Base-by-base conservation (phyloP, 2,113 vertebrate species). In the Dasypus novemcinctus region DNA sequence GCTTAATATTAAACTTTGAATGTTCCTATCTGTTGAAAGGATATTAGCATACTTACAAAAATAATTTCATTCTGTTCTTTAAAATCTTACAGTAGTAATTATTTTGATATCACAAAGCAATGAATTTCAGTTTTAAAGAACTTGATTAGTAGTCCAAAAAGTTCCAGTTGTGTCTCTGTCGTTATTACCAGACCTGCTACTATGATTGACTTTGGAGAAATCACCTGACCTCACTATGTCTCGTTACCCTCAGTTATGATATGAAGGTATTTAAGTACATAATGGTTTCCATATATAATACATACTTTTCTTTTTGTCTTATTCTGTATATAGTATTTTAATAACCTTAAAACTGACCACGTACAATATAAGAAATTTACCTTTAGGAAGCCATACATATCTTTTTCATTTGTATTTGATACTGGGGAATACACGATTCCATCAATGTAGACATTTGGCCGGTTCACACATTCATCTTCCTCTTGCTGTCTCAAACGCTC, bases 371-470 rank as follows among this genome's bases (percentile, higher is more conserved):
- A 76, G 15, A 1, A 4, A 8, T 93, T 98, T 97, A 98, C 98
- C 97, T 95, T 41, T 87, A 98, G 93, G 93, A 98, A 74, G 8
- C 90, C 33, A 5, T 98, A 98, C 69, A 98, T 81, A 72, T 98
- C 98, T 54, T 97, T 97, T 94, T 98, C 97, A 0, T 96, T 86
- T 0, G 97, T 95, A 59, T 96, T 92, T 81, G 92, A 84, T 36
- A 97, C 84, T 8, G 98, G 97, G 4, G 66, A 0, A 1, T 98
- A 98, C 68, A 93, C 33, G 25, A 98, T 96, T 20, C 98, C 98
- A 20, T 97, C 84, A 66, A 98, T 23, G 68, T 95, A 17, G 14
- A 98, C 0, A 1, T 94, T 95, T 1, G 93, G 41, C 8, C 29
- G 79, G 3, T 23, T 13, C 2, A 98, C 18, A 52, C 98, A 98